Conservation (phyloP, 2,797 vertebrate species). For the Sarcophilus harrisii region DNA sequence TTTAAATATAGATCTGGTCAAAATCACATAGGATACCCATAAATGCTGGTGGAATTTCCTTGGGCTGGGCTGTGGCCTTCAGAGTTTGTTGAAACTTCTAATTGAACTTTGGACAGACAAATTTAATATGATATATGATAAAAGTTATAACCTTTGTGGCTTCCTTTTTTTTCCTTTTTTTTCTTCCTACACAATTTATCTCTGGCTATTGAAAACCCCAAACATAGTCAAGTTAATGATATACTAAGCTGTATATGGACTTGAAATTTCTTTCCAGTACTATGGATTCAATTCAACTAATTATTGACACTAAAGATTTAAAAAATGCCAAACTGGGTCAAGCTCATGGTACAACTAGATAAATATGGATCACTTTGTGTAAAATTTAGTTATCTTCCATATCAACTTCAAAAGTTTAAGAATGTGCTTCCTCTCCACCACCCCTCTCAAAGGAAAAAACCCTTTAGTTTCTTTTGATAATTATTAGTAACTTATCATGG, state of each 20-base stretch:
- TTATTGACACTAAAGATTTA: constrained; percentile 7
- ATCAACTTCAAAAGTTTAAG: not conserved
- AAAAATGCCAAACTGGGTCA: not conserved
- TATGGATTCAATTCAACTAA: constrained; percentile 5
- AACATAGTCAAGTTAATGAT: constrained; percentile 23
- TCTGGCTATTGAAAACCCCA: constrained; percentile 7
- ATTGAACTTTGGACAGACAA: constrained; percentile 43
- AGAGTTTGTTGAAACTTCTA: constrained; percentile 27
- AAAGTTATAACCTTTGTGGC: constrained; percentile 51
- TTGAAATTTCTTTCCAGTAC: constrained; percentile 10
- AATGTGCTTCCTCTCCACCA: not conserved
- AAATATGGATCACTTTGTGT: not conserved
- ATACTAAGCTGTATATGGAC: constrained; percentile 11
- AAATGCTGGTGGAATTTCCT: not conserved
- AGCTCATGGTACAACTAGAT: not conserved
- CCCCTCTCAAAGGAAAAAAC: not conserved
- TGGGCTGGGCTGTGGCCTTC: constrained; percentile 28
- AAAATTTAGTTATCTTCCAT: constrained; percentile 25
- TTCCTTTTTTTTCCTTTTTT: constrained; percentile 10
- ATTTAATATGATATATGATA: constrained; percentile 20
- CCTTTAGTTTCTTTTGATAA: not conserved
- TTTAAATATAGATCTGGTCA: not conserved
- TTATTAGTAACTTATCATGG: not conserved
- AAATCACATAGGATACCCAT: constrained; percentile 13
- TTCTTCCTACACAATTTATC: not conserved